Evolutionary conservation across 2,797 vertebrate species (phyloP).

Genomic region (Alosa sapidissima): DNA sequence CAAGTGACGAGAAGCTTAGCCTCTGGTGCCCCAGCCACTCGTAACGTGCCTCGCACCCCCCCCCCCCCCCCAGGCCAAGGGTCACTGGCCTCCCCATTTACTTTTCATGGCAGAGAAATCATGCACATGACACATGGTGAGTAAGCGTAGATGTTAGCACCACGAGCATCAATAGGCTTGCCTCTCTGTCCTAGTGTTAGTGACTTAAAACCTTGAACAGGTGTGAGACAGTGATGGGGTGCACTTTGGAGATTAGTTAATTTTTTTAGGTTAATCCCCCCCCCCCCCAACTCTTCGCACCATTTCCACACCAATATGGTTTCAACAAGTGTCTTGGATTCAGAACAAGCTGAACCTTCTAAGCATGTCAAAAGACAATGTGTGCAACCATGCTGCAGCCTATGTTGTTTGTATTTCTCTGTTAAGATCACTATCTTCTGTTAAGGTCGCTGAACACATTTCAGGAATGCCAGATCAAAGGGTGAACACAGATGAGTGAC

Average conservation of each 20-base stretch:
- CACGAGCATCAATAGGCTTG: neutral
- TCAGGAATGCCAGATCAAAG: constrained; percentile 17
- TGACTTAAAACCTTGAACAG: constrained; percentile 19
- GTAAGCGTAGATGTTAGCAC: neutral
- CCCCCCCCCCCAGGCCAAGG: neutral
- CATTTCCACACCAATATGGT: neutral
- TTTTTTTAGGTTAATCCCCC: constrained; percentile 18
- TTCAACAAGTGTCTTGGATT: neutral
- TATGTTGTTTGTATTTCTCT: neutral
- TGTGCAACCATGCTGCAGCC: neutral
- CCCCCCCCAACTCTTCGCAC: neutral
- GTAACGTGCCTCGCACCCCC: constrained; percentile 5
- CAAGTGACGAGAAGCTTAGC: constrained; percentile 69
- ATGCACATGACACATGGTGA: neutral
- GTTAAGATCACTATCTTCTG: neutral
- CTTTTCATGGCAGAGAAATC: neutral
- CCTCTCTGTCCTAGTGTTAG: neutral
- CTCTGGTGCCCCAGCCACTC: constrained; percentile 45
- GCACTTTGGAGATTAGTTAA: constrained; percentile 22
- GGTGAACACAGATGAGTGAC: neutral
- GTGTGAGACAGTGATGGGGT: constrained; percentile 19
- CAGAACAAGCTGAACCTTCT: neutral
- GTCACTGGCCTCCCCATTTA: neutral
- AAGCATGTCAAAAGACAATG: neutral
- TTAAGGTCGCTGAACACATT: neutral